Base-by-base conservation (phyloP, 2,113 vertebrate genomes). In the Buteo buteo region DNA sequence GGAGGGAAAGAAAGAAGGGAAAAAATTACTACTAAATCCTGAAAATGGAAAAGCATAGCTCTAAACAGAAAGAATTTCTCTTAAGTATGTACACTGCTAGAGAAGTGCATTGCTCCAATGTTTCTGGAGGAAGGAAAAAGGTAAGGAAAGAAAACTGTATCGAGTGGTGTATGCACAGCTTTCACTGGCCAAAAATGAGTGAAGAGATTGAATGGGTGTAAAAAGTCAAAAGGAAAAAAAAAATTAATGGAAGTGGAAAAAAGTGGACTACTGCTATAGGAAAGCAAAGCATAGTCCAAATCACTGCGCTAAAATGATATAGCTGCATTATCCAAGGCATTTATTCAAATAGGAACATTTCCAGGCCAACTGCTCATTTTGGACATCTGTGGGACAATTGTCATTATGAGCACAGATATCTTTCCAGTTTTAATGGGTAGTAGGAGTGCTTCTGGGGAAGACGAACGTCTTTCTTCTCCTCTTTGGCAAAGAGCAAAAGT, bases 151-250 rank as follows among this genome's bases (percentile, higher is more conserved):
- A 49, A 76, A 92, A 45, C 36, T 17, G 40, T 9, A 54, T 2
- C 13, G 25, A 81, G 66, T 0, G 0, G 34, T 24, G 12, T 8
- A 11, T 14, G 61, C 3, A 9, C 62, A 36, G 70, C n/a, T 72
- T 73, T 19, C 0, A 1, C 24, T 54, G 77, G 19, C 22, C 59
- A 78, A 86, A 92, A 80, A 52, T 11, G 45, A 96, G 32, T 11
- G 59, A 78, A 79, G 93, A 88, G 83, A 71, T 45, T 5, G 7
- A 71, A 76, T 26, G 77, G 38, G 40, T 83, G 9, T 83, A 36
- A 79, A 45, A 57, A 80, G 62, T 50, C 34, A 86, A 72, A 88
- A 83, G 20, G 20, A 64, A 84, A 81, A 54, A 52, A 52, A 87
- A 85, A 95, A 79, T 38, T 0, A 86, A 80, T 8, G n/a, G 32